Evolutionary conservation across 2,797 vertebrate species (phyloP).

Genomic region (Schizothorax lantsangensis): DNA sequence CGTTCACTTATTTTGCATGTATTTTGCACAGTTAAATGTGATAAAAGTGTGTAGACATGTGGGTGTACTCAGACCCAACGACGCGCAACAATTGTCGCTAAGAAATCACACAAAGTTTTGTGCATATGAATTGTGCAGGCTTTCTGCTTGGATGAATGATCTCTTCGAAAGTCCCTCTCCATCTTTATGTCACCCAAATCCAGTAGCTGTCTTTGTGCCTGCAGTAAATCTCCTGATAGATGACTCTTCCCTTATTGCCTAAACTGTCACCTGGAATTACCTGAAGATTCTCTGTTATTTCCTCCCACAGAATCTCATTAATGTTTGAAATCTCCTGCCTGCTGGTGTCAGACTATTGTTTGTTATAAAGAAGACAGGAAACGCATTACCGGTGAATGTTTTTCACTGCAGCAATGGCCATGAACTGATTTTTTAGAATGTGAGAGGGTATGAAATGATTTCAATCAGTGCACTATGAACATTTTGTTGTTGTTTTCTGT

Average conservation of each 20-base stretch:
- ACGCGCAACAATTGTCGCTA: not conserved
- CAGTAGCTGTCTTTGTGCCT: constrained; percentile 42
- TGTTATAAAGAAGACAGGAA: constrained; percentile 30
- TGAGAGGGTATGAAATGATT: not conserved
- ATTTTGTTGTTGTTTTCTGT: constrained; percentile 8
- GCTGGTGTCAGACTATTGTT: constrained; percentile 40
- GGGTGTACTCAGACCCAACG: not conserved
- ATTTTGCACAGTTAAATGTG: not conserved
- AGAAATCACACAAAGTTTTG: constrained; percentile 5
- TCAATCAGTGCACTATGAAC: constrained; percentile 1
- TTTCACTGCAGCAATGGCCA: constrained; percentile 12
- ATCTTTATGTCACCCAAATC: constrained; percentile 34
- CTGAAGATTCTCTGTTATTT: constrained; percentile 46
- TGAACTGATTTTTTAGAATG: not conserved
- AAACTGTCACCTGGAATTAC: constrained; percentile 52
- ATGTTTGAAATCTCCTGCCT: constrained; percentile 50
- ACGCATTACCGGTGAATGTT: not conserved
- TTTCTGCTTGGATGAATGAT: constrained; percentile 10
- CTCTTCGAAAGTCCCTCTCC: constrained; percentile 9
- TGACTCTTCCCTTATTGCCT: constrained; percentile 52
- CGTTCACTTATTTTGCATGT: not conserved
- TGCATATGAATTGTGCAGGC: not conserved
- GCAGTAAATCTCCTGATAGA: constrained; percentile 50
- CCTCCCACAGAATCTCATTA: constrained; percentile 53
- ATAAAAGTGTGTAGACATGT: not conserved